Evolutionary conservation across 2,797 vertebrate genomes (phyloP).

Genomic region (Anniella stebbinsi): DNA sequence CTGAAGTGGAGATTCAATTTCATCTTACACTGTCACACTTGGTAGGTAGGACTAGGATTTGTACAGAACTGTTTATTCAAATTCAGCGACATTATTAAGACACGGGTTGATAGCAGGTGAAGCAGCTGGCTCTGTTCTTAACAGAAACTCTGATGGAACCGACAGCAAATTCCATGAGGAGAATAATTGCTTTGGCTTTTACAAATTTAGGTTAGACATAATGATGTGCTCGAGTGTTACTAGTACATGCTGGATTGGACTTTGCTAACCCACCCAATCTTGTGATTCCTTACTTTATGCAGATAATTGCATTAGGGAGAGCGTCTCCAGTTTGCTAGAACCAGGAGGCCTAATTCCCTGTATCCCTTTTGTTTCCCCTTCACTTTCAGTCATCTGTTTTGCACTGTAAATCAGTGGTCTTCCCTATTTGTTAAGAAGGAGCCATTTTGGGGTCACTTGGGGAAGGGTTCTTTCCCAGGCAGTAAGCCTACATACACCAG

Average conservation of each 20-base stretch:
- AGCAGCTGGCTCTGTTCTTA: background rate
- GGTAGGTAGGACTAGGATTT: slow-evolving; percentile 47
- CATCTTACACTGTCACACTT: background rate
- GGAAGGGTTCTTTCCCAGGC: no score
- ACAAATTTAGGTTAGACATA: slow-evolving; percentile 18
- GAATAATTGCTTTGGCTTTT: slow-evolving; percentile 38
- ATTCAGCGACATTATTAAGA: background rate
- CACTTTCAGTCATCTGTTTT: background rate
- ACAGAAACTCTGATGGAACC: background rate
- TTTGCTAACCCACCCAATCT: background rate
- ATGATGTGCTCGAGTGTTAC: slow-evolving; percentile 8
- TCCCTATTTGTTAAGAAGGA: no score
- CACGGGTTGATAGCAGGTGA: background rate
- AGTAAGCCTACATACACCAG: no score
- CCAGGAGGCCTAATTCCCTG: no score
- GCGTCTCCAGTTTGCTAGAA: background rate
- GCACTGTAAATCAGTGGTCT: background rate
- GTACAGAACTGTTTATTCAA: background rate
- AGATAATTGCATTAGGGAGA: slow-evolving; percentile 8
- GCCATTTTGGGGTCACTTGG: no score
- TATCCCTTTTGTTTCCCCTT: background rate
- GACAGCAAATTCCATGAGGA: slow-evolving; percentile 22
- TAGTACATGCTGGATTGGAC: background rate
- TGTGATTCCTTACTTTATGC: background rate
- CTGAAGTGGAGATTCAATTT: background rate